These are phyloP conservation scores for Lepus oiostolus DNA, from an alignment of 2,797 vertebrate species.

Conservation along the genomic window DNA sequence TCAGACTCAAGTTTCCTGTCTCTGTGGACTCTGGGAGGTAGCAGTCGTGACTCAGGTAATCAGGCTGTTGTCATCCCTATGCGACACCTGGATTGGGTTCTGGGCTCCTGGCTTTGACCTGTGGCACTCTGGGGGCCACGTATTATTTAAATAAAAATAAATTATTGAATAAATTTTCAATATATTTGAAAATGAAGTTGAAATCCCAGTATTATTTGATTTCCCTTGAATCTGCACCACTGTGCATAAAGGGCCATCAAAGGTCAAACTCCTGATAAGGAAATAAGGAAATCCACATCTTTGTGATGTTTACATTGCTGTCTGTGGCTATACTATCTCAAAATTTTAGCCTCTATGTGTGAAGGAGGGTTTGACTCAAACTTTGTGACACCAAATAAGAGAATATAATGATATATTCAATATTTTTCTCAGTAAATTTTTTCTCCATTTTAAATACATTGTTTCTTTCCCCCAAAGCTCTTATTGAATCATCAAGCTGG, in stretches of 20 bases:
- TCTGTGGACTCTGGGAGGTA: too few relatives aligned
- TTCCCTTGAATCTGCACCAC: background rate
- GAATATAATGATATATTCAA: background rate
- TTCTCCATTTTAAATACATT: constrained; percentile 15
- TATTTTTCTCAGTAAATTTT: constrained; percentile 6
- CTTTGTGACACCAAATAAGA: constrained; percentile 16
- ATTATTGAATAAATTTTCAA: background rate
- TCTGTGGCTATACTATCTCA: background rate
- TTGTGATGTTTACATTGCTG: too few relatives aligned
- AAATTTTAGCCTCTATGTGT: background rate
- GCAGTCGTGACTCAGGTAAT: too few relatives aligned
- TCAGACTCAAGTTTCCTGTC: too few relatives aligned
- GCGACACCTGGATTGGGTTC: too few relatives aligned
- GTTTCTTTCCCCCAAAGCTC: background rate
- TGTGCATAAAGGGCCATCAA: background rate
- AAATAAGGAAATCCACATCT: background rate
- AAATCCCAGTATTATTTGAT: background rate
- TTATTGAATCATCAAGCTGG: background rate
- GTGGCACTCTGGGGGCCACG: too few relatives aligned
- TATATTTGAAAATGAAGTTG: background rate
- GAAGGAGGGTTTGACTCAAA: constrained; percentile 40
- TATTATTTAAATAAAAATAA: too few relatives aligned
- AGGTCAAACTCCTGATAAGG: background rate
- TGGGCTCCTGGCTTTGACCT: too few relatives aligned
- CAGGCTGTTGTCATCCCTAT: too few relatives aligned